phyloP scores from a whole-genome alignment of 2,113 vertebrate genomes.

The Psittacula cyanocephala region DNA sequence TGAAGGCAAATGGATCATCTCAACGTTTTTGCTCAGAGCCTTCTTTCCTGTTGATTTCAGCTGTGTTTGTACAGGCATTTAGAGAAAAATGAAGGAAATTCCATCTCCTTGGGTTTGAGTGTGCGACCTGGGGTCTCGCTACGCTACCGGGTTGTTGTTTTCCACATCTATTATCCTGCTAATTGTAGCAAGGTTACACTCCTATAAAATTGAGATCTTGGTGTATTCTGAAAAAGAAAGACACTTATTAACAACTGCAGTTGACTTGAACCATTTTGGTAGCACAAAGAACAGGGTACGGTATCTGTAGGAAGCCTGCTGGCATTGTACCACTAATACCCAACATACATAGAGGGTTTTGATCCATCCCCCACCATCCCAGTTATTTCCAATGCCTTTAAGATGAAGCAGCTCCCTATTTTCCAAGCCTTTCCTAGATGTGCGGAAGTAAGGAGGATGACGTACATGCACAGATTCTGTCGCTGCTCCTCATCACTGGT shows the following conservation, averaged over 20 bases:
- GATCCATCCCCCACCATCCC: background rate
- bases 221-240: background rate
- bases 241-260: background rate
- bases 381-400: background rate
- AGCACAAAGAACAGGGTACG: accelerated
- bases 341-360: background rate
- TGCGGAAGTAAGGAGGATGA: accelerated
- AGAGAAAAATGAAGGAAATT: background rate
- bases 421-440: background rate
- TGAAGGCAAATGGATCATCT: background rate
- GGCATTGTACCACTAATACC: background rate
- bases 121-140: accelerated
- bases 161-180: background rate
- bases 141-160: background rate
- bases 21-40: background rate
- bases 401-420: background rate
- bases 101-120: background rate
- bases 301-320: background rate
- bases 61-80: background rate
- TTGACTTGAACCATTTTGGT: background rate
- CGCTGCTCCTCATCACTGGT: background rate
- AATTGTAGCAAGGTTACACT: background rate
- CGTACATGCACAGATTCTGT: background rate
- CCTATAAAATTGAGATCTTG: background rate
- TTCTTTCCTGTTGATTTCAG: background rate